Conservation (phyloP, 92 coral and sea anemone species). For the Parazoanthus swiftii region DNA sequence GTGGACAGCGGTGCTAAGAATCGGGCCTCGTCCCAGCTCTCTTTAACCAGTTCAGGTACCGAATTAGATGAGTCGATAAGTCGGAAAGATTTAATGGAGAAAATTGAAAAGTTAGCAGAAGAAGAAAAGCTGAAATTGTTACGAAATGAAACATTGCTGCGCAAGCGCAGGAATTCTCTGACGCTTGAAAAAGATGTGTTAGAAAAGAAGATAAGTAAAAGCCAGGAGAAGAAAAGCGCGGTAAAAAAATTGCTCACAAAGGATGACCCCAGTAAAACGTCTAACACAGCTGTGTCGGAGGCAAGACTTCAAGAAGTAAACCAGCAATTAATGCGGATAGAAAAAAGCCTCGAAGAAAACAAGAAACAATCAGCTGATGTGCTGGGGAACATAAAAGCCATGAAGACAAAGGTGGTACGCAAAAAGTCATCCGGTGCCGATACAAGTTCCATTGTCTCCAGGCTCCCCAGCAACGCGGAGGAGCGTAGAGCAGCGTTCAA, state of each 20-base stretch:
- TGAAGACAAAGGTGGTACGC: constrained; percentile 66
- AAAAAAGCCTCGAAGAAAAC: constrained; percentile 69
- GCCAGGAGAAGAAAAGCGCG: constrained; percentile 71
- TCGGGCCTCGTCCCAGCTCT: constrained; percentile 16
- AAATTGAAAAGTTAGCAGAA: constrained; percentile 78
- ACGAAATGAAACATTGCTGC: constrained; percentile 79
- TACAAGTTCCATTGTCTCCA: constrained; percentile 17
- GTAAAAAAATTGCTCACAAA: constrained; percentile 78
- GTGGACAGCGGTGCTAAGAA: constrained; percentile 30
- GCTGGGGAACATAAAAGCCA: constrained; percentile 61
- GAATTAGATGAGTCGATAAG: constrained; percentile 44
- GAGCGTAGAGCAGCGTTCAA: constrained; percentile 60
- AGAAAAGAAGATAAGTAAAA: constrained; percentile 73
- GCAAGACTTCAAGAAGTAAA: constrained; percentile 70
- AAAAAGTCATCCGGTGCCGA: constrained; percentile 40
- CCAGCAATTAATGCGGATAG: constrained; percentile 73
- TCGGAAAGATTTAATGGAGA: constrained; percentile 68
- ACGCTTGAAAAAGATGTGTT: constrained; percentile 82
- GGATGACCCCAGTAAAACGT: constrained; percentile 60
- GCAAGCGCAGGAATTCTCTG: constrained; percentile 90
- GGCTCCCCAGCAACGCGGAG: constrained; percentile 19
- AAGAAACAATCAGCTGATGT: constrained; percentile 70
- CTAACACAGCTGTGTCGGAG: constrained; percentile 51
- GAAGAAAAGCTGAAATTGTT: constrained; percentile 79
- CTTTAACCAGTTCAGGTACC: constrained; percentile 23